Evolutionary conservation across 2,888 invertebrate genomes (phyloP).

Genomic region (Odontocerum albicorne): DNA sequence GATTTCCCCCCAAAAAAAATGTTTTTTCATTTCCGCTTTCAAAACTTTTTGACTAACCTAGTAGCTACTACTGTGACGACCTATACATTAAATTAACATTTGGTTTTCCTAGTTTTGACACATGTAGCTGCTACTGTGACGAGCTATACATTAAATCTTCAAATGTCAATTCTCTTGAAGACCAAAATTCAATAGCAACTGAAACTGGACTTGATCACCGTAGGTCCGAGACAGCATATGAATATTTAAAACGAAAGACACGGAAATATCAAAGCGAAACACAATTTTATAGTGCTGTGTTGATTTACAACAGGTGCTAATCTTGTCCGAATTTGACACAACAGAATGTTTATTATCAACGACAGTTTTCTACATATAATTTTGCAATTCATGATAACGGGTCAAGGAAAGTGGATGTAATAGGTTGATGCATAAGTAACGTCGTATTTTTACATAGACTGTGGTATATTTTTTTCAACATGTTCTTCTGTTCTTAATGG

Average conservation of each 20-base stretch:
- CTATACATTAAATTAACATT: constrained; percentile 1
- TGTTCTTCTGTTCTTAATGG: too few species aligned
- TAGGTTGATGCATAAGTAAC: too few species aligned
- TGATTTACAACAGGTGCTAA: too few species aligned
- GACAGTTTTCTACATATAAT: constrained; percentile 3
- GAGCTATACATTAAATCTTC: constrained; percentile 1
- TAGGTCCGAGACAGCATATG: background rate
- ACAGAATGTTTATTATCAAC: constrained; percentile 4
- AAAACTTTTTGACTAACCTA: too few species aligned
- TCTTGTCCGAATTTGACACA: background rate
- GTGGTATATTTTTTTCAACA: too few species aligned
- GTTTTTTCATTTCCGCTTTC: too few species aligned
- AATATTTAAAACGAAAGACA: background rate
- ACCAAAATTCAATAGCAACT: background rate
- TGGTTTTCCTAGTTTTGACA: constrained; percentile 3
- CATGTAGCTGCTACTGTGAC: background rate
- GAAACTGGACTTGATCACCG: constrained; percentile 2
- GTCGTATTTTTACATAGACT: too few species aligned
- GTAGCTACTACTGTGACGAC: too few species aligned
- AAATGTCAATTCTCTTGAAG: background rate
- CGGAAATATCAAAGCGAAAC: background rate
- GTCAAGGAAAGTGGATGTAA: background rate
- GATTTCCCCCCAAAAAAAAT: too few species aligned
- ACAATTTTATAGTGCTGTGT: background rate
- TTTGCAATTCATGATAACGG: constrained; percentile 3